Percentiles rank a stretch among this genome's conserved stretches.
Conservation (phyloP, 1,140 invertebrate species). For the Trichoplusia ni region DNA sequence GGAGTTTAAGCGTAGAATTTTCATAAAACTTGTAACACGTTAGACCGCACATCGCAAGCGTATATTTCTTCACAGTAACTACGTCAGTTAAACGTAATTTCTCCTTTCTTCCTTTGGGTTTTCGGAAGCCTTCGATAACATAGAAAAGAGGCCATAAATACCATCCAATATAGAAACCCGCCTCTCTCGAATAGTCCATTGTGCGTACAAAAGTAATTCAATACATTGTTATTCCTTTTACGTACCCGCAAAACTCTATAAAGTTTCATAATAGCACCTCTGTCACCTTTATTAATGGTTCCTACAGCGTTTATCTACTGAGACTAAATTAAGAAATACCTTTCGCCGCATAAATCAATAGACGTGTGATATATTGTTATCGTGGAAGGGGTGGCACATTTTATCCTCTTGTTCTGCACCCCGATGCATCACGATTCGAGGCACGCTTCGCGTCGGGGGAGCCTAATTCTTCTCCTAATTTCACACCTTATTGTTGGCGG, state of each 20-base stretch:
- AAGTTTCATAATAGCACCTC: constrained; percentile 33
- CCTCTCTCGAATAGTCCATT: constrained; percentile 21
- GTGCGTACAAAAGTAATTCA: constrained; percentile 28
- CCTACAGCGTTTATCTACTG: constrained; percentile 30
- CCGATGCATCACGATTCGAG: constrained; percentile 57
- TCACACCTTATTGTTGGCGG: constrained; percentile 74
- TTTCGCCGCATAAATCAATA: constrained; percentile 54
- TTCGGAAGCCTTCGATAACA: constrained; percentile 11
- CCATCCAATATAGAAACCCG: constrained; percentile 20
- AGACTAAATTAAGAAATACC: constrained; percentile 47
- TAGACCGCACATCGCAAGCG: neutral
- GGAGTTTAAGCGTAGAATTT: neutral
- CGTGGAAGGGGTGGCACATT: constrained; percentile 39
- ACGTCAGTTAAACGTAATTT: constrained; percentile 6
- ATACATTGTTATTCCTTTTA: constrained; percentile 39
- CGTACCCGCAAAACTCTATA: constrained; percentile 31
- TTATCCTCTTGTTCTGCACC: constrained; percentile 44
- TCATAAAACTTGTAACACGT: neutral
- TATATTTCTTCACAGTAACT: neutral
- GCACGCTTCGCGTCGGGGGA: constrained; percentile 62
- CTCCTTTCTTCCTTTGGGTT: neutral
- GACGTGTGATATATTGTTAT: constrained; percentile 48
- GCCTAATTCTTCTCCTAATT: constrained; percentile 78
- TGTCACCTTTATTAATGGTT: constrained; percentile 33
- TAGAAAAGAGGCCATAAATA: constrained; percentile 27